Conservation (phyloP, 2,797 vertebrate genomes). For the Thripadectes ignobilis region DNA sequence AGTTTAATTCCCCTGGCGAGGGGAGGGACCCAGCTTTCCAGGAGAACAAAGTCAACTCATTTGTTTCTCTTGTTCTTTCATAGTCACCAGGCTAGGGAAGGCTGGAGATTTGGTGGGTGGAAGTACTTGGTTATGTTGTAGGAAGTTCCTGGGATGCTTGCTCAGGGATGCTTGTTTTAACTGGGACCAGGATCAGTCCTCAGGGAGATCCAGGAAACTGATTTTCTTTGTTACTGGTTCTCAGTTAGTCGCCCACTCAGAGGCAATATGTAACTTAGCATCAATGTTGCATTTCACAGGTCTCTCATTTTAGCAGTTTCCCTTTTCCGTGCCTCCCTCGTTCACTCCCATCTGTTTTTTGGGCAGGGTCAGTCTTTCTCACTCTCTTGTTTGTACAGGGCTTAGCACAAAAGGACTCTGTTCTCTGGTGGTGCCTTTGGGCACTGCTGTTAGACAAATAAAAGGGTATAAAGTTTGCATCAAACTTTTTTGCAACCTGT, state of each 20-base stretch:
- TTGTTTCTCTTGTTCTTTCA: neutral
- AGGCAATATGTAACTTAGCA: neutral
- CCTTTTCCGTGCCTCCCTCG: constrained; percentile 25
- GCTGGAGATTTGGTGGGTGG: neutral
- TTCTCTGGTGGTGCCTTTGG: constrained; percentile 60
- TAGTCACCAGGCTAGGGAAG: neutral
- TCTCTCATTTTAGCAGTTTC: neutral
- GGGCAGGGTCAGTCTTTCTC: constrained; percentile 59
- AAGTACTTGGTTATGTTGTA: neutral
- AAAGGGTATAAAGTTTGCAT: constrained; percentile 63
- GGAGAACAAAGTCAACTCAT: neutral
- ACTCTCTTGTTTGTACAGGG: constrained; percentile 40
- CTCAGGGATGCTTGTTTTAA: neutral
- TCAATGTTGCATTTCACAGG: neutral
- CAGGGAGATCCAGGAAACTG: neutral
- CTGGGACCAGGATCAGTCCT: neutral
- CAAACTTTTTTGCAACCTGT: constrained; percentile 51
- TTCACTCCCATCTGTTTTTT: constrained; percentile 41
- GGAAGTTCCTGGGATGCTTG: constrained; percentile 1
- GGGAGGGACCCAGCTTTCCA: constrained; percentile 1
- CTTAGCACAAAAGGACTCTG: constrained; percentile 64
- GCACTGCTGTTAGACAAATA: constrained; percentile 59
- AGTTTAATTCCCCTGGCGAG: neutral
- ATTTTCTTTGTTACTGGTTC: neutral
- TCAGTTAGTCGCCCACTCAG: neutral